Evolutionary conservation across 2,888 invertebrate genomes (phyloP).

Genomic region (Apotomis betuletana): DNA sequence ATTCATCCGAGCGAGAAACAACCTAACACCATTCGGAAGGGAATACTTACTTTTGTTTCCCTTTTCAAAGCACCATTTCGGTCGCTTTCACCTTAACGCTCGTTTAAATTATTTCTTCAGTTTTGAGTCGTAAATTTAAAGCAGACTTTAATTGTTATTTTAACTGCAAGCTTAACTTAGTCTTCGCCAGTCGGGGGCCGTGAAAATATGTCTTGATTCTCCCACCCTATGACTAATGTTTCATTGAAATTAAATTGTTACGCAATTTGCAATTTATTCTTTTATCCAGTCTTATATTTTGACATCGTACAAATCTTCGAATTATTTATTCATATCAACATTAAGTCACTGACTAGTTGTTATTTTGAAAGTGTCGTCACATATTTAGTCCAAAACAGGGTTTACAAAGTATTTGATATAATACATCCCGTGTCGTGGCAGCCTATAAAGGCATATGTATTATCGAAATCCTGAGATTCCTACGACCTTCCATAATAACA

Average conservation of each 20-base stretch:
- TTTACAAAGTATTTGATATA: not conserved
- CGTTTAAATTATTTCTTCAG: conserved; percentile 80
- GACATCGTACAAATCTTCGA: not conserved
- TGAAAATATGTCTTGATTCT: conserved; percentile 82
- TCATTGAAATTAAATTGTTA: conserved; percentile 67
- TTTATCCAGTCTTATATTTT: conserved; percentile 49
- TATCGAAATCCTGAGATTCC: not conserved
- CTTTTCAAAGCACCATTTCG: conserved; percentile 73
- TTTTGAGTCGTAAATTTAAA: conserved; percentile 82
- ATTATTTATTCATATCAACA: not conserved
- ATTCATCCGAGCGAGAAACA: conserved; percentile 66
- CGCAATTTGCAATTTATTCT: conserved; percentile 54
- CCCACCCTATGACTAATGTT: conserved; percentile 79
- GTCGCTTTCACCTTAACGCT: conserved; percentile 67
- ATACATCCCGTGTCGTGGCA: no score
- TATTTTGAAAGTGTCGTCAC: not conserved
- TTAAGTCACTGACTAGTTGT: not conserved
- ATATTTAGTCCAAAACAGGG: not conserved
- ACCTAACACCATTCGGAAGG: conserved; percentile 64
- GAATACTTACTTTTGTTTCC: conserved; percentile 78
- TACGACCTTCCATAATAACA: not conserved
- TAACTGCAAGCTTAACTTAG: conserved; percentile 81
- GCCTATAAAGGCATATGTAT: not conserved
- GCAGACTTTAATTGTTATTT: conserved; percentile 83
- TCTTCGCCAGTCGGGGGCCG: conserved; percentile 65